Conservation (phyloP, 53 echinoderm and acorn worm genomes). For the Echinarachnius parma region DNA sequence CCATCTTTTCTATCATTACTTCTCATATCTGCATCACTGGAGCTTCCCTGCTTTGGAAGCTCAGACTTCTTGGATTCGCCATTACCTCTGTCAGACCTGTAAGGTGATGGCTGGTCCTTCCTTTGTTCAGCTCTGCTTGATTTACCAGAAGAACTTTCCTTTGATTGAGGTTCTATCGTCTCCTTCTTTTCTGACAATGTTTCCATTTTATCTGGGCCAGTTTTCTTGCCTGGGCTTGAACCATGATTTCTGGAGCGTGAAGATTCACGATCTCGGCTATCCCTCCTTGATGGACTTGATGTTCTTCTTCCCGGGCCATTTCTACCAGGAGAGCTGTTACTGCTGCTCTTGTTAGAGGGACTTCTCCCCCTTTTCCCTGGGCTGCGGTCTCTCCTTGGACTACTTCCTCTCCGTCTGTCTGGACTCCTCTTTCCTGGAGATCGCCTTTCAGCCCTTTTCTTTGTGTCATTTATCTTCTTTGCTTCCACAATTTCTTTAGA, state of each 20-base stretch:
- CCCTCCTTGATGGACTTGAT: slow-evolving; percentile 25
- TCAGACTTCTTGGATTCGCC: no score
- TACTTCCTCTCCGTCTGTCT: slow-evolving; percentile 32
- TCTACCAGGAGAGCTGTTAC: slow-evolving; percentile 32
- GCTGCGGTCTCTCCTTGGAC: slow-evolving; percentile 47
- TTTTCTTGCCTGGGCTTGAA: slow-evolving; percentile 1
- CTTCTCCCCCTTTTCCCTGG: slow-evolving; percentile 22
- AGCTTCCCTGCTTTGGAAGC: no score
- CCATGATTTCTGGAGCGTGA: slow-evolving; percentile 14
- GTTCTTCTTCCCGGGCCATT: slow-evolving; percentile 39
- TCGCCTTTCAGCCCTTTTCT: slow-evolving; percentile 9
- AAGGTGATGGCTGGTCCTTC: no score
- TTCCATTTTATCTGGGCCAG: slow-evolving; percentile 8
- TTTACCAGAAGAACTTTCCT: no score
- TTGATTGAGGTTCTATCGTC: background rate
- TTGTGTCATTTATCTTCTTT: slow-evolving; percentile 5
- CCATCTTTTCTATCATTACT: no score
- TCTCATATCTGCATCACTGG: no score
- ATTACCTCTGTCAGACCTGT: no score
- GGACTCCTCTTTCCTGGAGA: slow-evolving; percentile 21
- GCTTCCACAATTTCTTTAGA: slow-evolving; percentile 36
- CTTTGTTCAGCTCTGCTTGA: no score
- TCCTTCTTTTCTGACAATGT: slow-evolving; percentile 22
- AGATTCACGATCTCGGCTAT: slow-evolving; percentile 6
- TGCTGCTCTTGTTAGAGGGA: slow-evolving; percentile 10